A percentile compares a stretch with the other conserved stretches of the same genome.
Conservation (phyloP, 2,113 vertebrate genomes). For the Eupsittula cactorum region DNA sequence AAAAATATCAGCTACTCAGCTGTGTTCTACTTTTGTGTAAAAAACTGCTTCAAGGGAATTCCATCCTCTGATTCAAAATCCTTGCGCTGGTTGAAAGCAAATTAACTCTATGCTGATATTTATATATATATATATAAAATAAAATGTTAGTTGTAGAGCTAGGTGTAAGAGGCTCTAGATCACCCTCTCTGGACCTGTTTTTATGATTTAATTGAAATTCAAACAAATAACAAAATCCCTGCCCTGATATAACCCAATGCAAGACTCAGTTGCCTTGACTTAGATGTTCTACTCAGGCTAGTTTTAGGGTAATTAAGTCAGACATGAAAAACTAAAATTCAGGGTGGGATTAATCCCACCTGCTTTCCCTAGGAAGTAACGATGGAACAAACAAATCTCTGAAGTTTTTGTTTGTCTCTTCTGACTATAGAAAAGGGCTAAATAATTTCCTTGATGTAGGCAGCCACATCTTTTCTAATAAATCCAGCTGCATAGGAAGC, state of each 20-base stretch:
- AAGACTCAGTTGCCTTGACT: not conserved
- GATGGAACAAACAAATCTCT: not conserved
- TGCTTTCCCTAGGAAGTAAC: not conserved
- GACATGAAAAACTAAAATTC: not conserved
- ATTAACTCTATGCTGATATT: not conserved
- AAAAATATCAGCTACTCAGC: not conserved
- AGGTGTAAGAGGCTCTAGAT: not conserved
- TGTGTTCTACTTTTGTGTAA: not conserved
- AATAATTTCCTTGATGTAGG: not conserved
- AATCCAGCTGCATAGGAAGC: not conserved
- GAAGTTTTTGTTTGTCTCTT: not conserved
- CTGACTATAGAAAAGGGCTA: not conserved
- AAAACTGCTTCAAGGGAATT: not conserved
- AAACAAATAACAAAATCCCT: not conserved
- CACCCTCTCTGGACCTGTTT: not conserved
- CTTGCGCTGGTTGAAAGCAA: not conserved
- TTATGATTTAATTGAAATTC: conserved; percentile 22
- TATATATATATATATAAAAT: not conserved
- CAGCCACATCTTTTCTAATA: not conserved
- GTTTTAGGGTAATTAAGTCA: not conserved
- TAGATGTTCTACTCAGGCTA: not conserved
- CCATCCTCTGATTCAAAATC: not conserved
- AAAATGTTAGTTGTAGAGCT: not conserved
- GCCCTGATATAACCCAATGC: not conserved
- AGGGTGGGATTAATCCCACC: not conserved